A percentile compares a stretch with the other conserved stretches of the same genome.
Conservation (phyloP, 1,140 invertebrate species). For the Lethrus apterus region DNA sequence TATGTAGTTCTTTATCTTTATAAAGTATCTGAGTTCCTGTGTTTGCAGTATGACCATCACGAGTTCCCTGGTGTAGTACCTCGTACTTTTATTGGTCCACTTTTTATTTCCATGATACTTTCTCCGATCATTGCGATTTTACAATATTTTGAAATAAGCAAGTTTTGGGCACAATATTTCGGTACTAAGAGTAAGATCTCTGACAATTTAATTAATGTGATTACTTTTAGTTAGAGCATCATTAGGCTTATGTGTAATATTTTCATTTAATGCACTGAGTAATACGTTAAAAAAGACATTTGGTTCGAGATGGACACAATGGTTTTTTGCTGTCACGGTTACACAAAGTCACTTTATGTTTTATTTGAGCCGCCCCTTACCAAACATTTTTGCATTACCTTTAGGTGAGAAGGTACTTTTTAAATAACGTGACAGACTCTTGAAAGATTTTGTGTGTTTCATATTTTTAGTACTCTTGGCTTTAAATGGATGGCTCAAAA, state of each 20-base stretch:
- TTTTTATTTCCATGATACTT: conserved; percentile 74
- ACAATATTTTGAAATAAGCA: conserved; percentile 64
- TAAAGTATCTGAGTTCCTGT: too few relatives aligned
- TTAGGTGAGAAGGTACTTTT: conserved; percentile 59
- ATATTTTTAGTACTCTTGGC: conserved; percentile 75
- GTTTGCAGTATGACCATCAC: conserved; percentile 98
- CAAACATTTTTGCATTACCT: conserved; percentile 92
- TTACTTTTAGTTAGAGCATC: conserved; percentile 71
- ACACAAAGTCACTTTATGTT: conserved; percentile 98
- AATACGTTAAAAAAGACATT: conserved; percentile 66
- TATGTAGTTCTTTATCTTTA: conserved; percentile 41
- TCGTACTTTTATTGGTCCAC: conserved; percentile 88
- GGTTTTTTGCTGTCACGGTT: conserved; percentile 78
- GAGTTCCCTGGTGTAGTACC: conserved; percentile 98
- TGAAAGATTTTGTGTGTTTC: conserved; percentile 50
- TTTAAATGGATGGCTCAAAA: conserved; percentile 75
- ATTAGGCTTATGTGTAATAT: conserved; percentile 68
- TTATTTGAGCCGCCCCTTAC: conserved; percentile 88
- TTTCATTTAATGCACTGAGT: conserved; percentile 64
- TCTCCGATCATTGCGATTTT: conserved; percentile 66
- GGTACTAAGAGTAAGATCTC: too few relatives aligned
- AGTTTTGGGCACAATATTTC: conserved; percentile 86
- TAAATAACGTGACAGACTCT: conserved; percentile 19
- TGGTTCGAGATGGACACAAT: conserved; percentile 67
- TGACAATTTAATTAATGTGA: background rate